phyloP scores from a whole-genome alignment of 2,888 invertebrate species.

The Junonia oenone region DNA sequence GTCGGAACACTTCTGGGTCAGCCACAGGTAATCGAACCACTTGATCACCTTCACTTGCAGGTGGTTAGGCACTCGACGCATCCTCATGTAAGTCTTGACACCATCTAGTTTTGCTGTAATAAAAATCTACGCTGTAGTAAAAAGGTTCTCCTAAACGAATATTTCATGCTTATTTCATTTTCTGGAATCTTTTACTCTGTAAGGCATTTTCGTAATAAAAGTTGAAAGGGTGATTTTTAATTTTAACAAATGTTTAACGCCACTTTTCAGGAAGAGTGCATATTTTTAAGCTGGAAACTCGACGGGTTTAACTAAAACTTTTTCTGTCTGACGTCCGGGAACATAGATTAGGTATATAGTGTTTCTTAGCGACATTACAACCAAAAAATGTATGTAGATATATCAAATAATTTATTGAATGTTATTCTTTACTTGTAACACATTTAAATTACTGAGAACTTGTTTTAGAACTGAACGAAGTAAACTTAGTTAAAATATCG shows the following conservation, averaged over 20 bases:
- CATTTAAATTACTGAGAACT: too few species aligned
- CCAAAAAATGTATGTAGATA: too few species aligned
- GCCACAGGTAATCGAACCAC: slow-evolving; percentile 99
- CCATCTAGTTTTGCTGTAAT: slow-evolving; percentile 97
- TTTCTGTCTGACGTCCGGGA: not conserved
- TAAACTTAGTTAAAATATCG: slow-evolving; percentile 17
- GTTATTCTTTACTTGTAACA: too few species aligned
- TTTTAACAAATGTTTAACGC: not conserved
- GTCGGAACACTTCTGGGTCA: slow-evolving; percentile 98
- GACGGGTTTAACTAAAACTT: too few species aligned
- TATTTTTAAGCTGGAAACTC: not conserved
- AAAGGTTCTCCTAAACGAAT: not conserved
- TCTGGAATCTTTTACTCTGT: not conserved
- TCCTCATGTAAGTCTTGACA: slow-evolving; percentile 98
- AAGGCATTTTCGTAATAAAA: not conserved
- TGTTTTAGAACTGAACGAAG: not conserved
- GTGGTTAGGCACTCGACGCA: slow-evolving; percentile 96
- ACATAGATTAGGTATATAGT: not conserved
- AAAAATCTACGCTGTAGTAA: slow-evolving; percentile 29
- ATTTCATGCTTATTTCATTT: not conserved
- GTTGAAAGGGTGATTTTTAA: not conserved
- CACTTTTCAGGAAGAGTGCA: not conserved
- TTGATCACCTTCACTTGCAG: slow-evolving; percentile 98
- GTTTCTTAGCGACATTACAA: too few species aligned
- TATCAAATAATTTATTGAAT: too few species aligned